A percentile compares a stretch with the other conserved stretches of the same genome.
Evolutionary conservation across 2,113 vertebrate genomes (phyloP).

Genomic region (Tetrax tetrax): DNA sequence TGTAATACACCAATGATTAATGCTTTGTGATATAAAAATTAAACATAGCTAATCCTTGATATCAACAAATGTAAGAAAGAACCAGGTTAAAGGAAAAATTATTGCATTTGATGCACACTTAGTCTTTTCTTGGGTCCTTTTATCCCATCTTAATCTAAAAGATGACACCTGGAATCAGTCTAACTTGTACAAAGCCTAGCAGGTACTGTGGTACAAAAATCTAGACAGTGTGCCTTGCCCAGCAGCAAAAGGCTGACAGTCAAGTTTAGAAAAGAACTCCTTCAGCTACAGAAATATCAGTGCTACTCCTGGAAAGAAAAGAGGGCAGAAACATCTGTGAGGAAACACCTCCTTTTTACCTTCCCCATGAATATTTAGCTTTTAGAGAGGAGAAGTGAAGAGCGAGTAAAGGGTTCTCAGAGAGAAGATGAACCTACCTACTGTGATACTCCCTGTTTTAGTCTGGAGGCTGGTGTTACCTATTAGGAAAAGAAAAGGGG

Average conservation of each 20-base stretch:
- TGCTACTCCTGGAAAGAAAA: not conserved
- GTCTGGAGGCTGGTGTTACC: slow-evolving; percentile 75
- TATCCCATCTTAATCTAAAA: not conserved
- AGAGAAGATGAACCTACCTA: slow-evolving; percentile 69
- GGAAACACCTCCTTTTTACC: not conserved
- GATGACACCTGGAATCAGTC: not conserved
- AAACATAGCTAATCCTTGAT: not conserved
- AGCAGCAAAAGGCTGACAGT: not conserved
- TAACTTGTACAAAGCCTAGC: not conserved
- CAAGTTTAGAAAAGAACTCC: not conserved
- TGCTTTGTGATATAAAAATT: not conserved
- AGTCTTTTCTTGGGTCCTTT: not conserved
- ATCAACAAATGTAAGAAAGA: not conserved
- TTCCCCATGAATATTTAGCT: not conserved
- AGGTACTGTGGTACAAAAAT: not conserved
- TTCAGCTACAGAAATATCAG: not conserved
- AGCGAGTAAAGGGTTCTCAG: not conserved
- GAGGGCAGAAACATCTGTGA: not conserved
- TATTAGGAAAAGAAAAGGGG: slow-evolving; percentile 15
- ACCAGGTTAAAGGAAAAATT: not conserved
- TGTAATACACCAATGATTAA: not conserved
- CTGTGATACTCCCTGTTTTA: slow-evolving; percentile 74
- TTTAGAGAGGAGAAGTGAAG: not conserved
- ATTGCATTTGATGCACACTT: not conserved
- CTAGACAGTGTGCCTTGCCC: not conserved